Conservation (phyloP, 2,888 invertebrate species). For the Lissonota sp. region DNA sequence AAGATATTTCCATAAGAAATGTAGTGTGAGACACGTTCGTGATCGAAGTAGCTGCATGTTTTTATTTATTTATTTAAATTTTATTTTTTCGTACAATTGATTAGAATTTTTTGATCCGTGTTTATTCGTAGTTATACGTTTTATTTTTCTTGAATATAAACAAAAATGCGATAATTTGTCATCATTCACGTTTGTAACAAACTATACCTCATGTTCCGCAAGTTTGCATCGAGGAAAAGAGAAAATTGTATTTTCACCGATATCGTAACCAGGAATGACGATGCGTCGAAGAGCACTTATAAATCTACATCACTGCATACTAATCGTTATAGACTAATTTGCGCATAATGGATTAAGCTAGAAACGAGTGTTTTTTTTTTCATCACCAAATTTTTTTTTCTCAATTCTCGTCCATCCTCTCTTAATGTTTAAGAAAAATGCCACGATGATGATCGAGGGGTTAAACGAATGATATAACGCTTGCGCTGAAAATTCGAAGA, state of each 20-base stretch:
- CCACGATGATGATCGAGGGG: conserved; percentile 19
- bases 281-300: conserved; percentile 49
- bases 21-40: conserved; percentile 79
- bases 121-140: conserved; percentile 48
- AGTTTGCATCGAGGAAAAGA: no score
- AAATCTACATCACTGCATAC: conserved; percentile 52
- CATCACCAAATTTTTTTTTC: no score
- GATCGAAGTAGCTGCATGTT: conserved; percentile 82
- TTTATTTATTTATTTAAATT: conserved; percentile 43
- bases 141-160: conserved; percentile 31
- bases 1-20: conserved; percentile 81
- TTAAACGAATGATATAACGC: conserved; percentile 28
- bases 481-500: background rate
- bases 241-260: no score
- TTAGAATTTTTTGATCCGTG: conserved; percentile 50
- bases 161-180: background rate
- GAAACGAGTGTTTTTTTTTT: conserved; percentile 28
- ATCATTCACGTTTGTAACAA: no score
- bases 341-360: conserved; percentile 34
- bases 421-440: conserved; percentile 26
- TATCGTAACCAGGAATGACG: conserved; percentile 35
- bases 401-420: conserved; percentile 17
- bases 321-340: conserved; percentile 51
- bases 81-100: conserved; percentile 34
- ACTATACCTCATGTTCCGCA: no score